A percentile compares a stretch with the other conserved stretches of the same genome.
These are phyloP conservation scores for Istiophorus platypterus DNA, from an alignment of 2,113 vertebrate species.

Conservation along the genomic window DNA sequence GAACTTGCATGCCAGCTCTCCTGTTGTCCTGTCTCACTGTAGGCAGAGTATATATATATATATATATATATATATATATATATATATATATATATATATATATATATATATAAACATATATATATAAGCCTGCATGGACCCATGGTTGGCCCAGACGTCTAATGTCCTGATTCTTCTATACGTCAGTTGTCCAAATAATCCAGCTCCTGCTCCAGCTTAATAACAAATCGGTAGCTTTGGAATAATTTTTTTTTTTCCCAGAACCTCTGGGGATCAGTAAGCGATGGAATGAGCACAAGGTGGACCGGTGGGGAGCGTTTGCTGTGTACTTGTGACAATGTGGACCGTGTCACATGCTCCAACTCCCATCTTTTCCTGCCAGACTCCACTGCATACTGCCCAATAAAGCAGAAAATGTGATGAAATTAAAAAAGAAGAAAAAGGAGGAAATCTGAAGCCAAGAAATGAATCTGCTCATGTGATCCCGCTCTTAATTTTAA, in stretches of 20 bases:
- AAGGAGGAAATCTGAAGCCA: not conserved
- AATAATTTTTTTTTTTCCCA: slow-evolving; percentile 54
- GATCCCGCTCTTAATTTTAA: slow-evolving; percentile 50
- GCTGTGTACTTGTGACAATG: slow-evolving; percentile 53
- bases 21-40: slow-evolving; percentile 39
- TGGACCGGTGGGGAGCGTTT: slow-evolving; percentile 45
- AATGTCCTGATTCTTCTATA: slow-evolving; percentile 23
- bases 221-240: slow-evolving; percentile 44
- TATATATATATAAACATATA: no score
- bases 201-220: slow-evolving; percentile 38
- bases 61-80: no score
- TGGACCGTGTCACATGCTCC: slow-evolving; percentile 52
- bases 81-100: not conserved
- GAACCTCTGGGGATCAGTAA: slow-evolving; percentile 57
- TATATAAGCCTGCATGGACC: slow-evolving; percentile 13
- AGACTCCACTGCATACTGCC: slow-evolving; percentile 30
- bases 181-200: slow-evolving; percentile 41
- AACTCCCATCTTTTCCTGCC: slow-evolving; percentile 41
- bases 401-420: slow-evolving; percentile 41
- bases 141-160: slow-evolving; percentile 31
- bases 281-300: slow-evolving; percentile 47
- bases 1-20: slow-evolving; percentile 57
- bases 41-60: slow-evolving; percentile 5
- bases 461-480: slow-evolving; percentile 21
- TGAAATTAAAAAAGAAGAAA: slow-evolving; percentile 5